A percentile compares a stretch with the other conserved stretches of the same genome.
phyloP scores from a whole-genome alignment of 2,888 invertebrate genomes.

The Boloria selene region DNA sequence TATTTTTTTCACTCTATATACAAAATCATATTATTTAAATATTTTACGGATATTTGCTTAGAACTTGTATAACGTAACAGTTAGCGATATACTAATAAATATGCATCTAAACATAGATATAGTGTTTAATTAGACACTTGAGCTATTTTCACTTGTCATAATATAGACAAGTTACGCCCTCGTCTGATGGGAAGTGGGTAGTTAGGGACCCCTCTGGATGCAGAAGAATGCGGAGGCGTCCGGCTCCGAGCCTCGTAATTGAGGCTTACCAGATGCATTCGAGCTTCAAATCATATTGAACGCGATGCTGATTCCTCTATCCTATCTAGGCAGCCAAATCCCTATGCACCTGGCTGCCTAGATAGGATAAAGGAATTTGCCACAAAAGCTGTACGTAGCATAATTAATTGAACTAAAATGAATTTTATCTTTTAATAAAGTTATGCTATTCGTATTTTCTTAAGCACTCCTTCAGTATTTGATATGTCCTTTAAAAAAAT shows the following conservation, averaged over 20 bases:
- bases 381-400: constrained; percentile 2
- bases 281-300: constrained; percentile 25
- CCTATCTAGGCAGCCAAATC: constrained; percentile 1
- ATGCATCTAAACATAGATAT: too few relatives aligned
- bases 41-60: too few relatives aligned
- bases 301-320: too few relatives aligned
- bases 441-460: too few relatives aligned
- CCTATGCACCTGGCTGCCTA: constrained; percentile 5
- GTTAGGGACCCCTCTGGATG: constrained; percentile 50
- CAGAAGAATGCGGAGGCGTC: constrained; percentile 65
- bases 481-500: too few relatives aligned
- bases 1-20: too few relatives aligned
- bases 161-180: constrained; percentile 31
- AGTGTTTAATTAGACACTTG: background rate
- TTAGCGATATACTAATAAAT: too few relatives aligned
- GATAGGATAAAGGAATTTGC: constrained; percentile 1
- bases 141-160: constrained; percentile 4
- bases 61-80: too few relatives aligned
- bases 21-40: too few relatives aligned
- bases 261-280: constrained; percentile 25
- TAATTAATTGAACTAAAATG: background rate
- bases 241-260: constrained; percentile 44
- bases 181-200: constrained; percentile 40
- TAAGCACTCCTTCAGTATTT: too few relatives aligned
- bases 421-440: background rate